Evolutionary conservation across 2,113 vertebrate genomes (phyloP).

Genomic region (Capreolus pygargus): DNA sequence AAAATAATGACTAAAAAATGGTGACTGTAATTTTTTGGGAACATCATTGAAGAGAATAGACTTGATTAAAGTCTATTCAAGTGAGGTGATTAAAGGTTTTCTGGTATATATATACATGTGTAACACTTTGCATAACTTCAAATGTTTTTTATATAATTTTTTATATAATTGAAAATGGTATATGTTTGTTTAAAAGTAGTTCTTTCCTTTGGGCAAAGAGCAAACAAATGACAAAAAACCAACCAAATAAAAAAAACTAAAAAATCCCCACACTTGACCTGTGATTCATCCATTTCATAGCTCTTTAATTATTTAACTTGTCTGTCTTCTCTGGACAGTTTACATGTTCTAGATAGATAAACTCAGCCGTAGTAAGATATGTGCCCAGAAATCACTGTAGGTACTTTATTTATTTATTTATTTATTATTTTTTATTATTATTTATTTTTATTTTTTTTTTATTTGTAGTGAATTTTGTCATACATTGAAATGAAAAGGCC

Average conservation of each 20-base stretch:
- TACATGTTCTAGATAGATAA: background rate
- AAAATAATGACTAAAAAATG: background rate
- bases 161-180: background rate
- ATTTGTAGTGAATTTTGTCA: too few species aligned
- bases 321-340: background rate
- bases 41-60: background rate
- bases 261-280: background rate
- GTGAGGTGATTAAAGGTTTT: background rate
- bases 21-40: background rate
- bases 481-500: too few species aligned
- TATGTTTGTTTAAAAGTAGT: background rate
- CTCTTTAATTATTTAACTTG: background rate
- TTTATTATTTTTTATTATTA: too few species aligned
- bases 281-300: background rate
- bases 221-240: background rate
- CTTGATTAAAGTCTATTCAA: background rate
- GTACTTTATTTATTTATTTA: too few species aligned
- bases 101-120: background rate
- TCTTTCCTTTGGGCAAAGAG: background rate
- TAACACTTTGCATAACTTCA: background rate
- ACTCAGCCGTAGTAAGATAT: background rate
- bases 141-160: background rate
- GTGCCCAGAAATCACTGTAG: background rate
- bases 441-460: too few species aligned
- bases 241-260: background rate